phyloP scores from a whole-genome alignment of 2,888 invertebrate genomes.

The Polydrusus cervinus region DNA sequence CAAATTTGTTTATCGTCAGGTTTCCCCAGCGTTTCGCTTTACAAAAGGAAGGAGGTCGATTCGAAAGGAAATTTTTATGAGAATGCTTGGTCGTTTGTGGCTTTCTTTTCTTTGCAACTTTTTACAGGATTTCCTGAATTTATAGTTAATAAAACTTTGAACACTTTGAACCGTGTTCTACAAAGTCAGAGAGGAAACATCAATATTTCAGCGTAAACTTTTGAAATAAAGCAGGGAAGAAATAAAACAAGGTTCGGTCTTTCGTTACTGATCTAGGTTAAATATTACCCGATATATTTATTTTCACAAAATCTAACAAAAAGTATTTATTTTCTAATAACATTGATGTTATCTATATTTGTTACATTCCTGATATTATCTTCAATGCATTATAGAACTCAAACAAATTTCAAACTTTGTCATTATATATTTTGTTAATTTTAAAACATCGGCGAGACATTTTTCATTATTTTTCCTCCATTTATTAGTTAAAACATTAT shows the following conservation, averaged over 20 bases:
- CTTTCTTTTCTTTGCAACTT: constrained; percentile 20
- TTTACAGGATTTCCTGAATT: constrained; percentile 22
- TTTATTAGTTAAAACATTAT: no score
- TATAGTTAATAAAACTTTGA: constrained; percentile 23
- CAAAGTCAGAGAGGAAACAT: constrained; percentile 7
- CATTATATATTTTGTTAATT: no score
- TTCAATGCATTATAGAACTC: no score
- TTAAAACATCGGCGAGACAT: no score
- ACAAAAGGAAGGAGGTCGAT: constrained; percentile 17
- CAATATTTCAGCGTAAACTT: not conserved
- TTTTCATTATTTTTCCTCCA: no score
- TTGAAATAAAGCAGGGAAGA: not conserved
- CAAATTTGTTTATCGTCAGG: not conserved
- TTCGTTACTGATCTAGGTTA: constrained; percentile 3
- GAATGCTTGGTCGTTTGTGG: constrained; percentile 10
- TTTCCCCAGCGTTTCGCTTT: not conserved
- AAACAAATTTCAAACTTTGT: no score
- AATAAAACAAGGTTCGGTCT: not conserved
- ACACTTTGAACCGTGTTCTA: constrained; percentile 5
- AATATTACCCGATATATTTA: not conserved
- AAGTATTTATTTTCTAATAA: no score
- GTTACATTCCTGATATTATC: no score
- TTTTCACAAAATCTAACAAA: no score
- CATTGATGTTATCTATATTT: no score
- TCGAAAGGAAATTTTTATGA: constrained; percentile 15